Evolutionary conservation across 2,113 vertebrate genomes (phyloP).

Genomic region (Poeciliopsis prolifica): DNA sequence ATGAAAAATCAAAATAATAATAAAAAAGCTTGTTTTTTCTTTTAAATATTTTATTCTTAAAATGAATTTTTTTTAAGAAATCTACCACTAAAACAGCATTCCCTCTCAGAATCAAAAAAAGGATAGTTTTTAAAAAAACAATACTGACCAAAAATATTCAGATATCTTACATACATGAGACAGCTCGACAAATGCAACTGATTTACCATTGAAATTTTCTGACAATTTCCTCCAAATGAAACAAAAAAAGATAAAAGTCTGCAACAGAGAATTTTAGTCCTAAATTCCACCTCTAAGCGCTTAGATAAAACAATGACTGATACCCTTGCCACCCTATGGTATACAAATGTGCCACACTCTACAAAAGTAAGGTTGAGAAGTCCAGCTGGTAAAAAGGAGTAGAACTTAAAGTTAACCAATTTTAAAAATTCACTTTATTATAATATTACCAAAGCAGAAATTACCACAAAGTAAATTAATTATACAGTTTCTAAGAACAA

Average conservation of each 20-base stretch:
- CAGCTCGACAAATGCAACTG: conserved; percentile 85
- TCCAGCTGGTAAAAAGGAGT: not conserved
- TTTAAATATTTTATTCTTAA: conserved; percentile 76
- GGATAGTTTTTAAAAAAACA: conserved; percentile 72
- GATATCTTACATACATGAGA: conserved; percentile 81
- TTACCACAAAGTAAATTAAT: conserved; percentile 7
- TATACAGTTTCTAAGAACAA: conserved; percentile 5
- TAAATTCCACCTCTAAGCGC: conserved; percentile 45
- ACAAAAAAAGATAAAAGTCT: conserved; percentile 47
- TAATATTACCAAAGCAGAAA: conserved; percentile 1
- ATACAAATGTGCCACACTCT: conserved; percentile 72
- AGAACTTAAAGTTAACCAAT: not conserved
- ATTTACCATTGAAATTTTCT: conserved; percentile 88
- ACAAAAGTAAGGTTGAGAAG: conserved; percentile 44
- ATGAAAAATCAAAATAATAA: conserved; percentile 86
- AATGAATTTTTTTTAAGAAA: conserved; percentile 83
- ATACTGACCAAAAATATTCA: conserved; percentile 72
- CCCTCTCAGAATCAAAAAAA: conserved; percentile 83
- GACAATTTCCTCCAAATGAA: conserved; percentile 65
- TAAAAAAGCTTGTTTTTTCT: conserved; percentile 47
- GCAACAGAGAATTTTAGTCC: conserved; percentile 44
- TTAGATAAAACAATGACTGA: conserved; percentile 50
- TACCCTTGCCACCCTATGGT: conserved; percentile 47
- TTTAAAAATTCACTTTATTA: not conserved
- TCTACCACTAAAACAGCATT: conserved; percentile 90